phyloP scores from a whole-genome alignment of 2,888 invertebrate species.

The Pemphredon lugubris region DNA sequence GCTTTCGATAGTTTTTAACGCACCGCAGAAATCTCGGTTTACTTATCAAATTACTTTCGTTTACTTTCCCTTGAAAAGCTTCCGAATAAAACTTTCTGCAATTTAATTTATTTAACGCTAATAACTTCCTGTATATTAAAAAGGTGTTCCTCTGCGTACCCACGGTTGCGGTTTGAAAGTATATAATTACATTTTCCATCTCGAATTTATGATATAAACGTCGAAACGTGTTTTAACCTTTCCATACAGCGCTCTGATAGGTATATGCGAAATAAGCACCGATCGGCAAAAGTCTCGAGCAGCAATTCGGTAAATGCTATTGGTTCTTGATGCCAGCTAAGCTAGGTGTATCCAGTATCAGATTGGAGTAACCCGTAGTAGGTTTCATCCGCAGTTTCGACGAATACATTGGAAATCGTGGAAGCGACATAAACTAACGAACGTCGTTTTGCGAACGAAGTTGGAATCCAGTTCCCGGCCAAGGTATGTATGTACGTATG shows the following conservation, averaged over 20 bases:
- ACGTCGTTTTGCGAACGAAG: constrained; percentile 35
- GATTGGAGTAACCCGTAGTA: constrained; percentile 52
- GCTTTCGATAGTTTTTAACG: no score
- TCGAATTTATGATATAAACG: no score
- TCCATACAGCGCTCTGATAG: neutral
- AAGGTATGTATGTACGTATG: neutral
- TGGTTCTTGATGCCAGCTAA: constrained; percentile 59
- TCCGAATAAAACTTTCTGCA: no score
- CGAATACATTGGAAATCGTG: constrained; percentile 55
- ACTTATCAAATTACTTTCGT: no score
- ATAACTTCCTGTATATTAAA: no score
- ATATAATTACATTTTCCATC: no score
- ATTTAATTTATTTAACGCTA: no score
- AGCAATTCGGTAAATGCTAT: constrained; percentile 59
- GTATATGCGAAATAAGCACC: constrained; percentile 36
- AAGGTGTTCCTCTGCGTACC: no score
- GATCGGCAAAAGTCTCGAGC: constrained; percentile 39
- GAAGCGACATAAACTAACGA: constrained; percentile 39
- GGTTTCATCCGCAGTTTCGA: constrained; percentile 48
- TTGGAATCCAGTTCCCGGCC: constrained; percentile 30
- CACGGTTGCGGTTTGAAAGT: no score
- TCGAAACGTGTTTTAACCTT: no score
- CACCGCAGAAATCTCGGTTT: no score
- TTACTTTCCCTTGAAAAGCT: no score
- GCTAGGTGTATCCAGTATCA: constrained; percentile 51